Evolutionary conservation across 1,140 invertebrate species (phyloP), one percentile per base, ranked within the genome.

Genomic region (Maconellicoccus hirsutus): DNA sequence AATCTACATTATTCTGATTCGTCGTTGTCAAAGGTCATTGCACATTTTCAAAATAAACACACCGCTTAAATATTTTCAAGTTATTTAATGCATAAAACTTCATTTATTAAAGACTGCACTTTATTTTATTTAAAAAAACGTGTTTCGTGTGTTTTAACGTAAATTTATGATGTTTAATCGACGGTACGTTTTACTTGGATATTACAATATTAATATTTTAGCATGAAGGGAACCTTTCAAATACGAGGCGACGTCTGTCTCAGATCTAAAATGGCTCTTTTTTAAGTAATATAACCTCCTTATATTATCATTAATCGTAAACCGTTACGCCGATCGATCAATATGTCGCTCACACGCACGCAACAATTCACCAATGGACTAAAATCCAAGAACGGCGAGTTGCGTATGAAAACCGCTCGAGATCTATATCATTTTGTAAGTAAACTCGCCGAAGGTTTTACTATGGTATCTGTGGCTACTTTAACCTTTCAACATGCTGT

Each of bases 381-480:
- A 8, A 96, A 95, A 79, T 94, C 92, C 72, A 87, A 89, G 71
- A 88, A 89, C 81, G 89, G 93, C 73, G 93, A 97, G 77, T 82
- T 85, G 1, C 85, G 94, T 52, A 86, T 85, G 63, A 93, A 91
- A 80, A 88, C 93, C 16, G 92, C 93, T 0, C 86, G 88, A 70
- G 93, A 97, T 70, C 82, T 98, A 0, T 90, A 91, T 76, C 86
- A 91, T 69, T 97, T 93, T 82, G 92, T 96, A 73, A 80, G 75
- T 77, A 69, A n/a, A n/a, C 69, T n/a, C 66, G 19, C 19, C 12
- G 16, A 59, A 7, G 29, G n/a, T n/a, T n/a, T n/a, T 21, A 22
- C 16, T 42, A 52, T n/a, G 7, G 1, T 0, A 3, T 22, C 52
- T n/a, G 21, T n/a, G 21, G 14, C 16, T 25, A 12, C 16, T 22